Evolutionary conservation across 2,888 invertebrate genomes (phyloP), one percentile per base, ranked within the genome.

Genomic region (Nomada lathburiana): DNA sequence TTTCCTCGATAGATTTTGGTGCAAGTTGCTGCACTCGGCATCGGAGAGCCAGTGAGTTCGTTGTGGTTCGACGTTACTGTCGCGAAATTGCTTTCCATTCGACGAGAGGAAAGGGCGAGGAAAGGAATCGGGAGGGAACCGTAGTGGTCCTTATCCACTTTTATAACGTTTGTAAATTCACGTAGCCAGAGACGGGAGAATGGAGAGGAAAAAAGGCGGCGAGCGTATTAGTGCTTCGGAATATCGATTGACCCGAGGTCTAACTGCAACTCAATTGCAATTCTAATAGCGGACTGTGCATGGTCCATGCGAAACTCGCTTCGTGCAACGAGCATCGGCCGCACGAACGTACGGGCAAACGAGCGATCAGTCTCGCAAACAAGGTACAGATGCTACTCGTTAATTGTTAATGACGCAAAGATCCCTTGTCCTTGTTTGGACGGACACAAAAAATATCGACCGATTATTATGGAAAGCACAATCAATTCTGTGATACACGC

Each of bases 181-280:
- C 18, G 47, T 4, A 2, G 29, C 81, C 92, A 42, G 18, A 16
- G 2, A 55, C 7, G 29, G 36, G 9, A 42, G 29, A 47, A 62
- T 13, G 13, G 11, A 13, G 11, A 5, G 16, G 10, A 11, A 42
- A n/a, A 65, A 29, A 9, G 0, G 5, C n/a, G 26, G 18, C 18
- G 11, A 18, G 11, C 53, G 52, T 47, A 60, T 65, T 59, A 70
- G n/a, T 42, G 65, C 36, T 63, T 20, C 52, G 59, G 59, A 74
- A 75, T 76, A 68, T 82, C 77, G 82, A 82, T 74, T 68, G 57
- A n/a, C n/a, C 23, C 52, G 5, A 11, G 64, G 50, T 71, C 62
- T 75, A 64, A 75, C 67, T 69, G 62, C 75, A 59, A 69, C 64
- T 78, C 77, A 57, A 82, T 84, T 76, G 71, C 83, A 72, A 83